Percentiles rank a stretch among this genome's conserved stretches.
phyloP scores from a whole-genome alignment of 2,113 vertebrate species.

The Brachypteracias leptosomus region DNA sequence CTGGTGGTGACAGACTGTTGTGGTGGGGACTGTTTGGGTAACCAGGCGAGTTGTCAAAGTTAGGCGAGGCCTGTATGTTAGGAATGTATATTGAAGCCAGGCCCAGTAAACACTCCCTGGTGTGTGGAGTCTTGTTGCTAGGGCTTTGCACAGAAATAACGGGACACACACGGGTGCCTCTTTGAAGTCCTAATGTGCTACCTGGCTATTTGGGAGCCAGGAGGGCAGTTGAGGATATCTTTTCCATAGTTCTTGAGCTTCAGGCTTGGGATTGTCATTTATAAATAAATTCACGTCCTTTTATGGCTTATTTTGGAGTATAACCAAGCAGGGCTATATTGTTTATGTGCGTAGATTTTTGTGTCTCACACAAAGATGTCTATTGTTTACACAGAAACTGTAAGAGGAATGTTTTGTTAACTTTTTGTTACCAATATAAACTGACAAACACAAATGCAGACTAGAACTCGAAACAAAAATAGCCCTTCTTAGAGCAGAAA shows the following conservation, averaged over 20 bases:
- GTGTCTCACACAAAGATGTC: background rate
- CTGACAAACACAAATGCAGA: background rate
- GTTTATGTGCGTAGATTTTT: background rate
- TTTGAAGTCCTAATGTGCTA: background rate
- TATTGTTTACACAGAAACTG: constrained; percentile 30
- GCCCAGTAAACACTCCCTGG: background rate
- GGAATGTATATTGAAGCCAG: constrained; percentile 29
- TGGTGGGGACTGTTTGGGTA: background rate
- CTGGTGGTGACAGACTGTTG: background rate
- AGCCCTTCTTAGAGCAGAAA: background rate
- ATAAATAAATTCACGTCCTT: background rate
- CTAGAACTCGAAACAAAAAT: background rate
- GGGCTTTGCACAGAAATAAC: background rate
- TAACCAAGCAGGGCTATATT: background rate
- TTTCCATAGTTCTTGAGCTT: background rate
- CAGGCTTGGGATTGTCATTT: background rate
- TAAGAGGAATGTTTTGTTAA: constrained; percentile 17
- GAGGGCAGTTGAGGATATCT: background rate
- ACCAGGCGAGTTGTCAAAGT: constrained; percentile 10
- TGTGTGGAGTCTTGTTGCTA: constrained; percentile 24
- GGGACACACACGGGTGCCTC: rapidly evolving
- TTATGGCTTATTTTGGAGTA: background rate
- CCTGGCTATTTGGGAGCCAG: background rate
- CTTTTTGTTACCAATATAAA: background rate
- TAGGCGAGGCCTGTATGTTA: background rate